Base-by-base conservation (phyloP, 1,140 invertebrate genomes). In the Philopotamus ludificatus region DNA sequence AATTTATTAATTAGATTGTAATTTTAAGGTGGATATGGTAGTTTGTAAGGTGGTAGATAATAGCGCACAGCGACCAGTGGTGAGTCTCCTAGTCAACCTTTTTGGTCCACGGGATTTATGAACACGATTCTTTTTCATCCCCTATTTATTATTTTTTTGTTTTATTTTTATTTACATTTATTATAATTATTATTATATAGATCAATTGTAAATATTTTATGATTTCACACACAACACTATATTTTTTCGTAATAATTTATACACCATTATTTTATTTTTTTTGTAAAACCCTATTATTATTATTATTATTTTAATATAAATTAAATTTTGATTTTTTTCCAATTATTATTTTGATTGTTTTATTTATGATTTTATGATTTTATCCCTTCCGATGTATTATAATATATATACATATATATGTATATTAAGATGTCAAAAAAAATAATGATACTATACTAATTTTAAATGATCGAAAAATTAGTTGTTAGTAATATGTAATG, bases 51-150 rank as follows among this genome's bases (percentile, higher is more conserved):
- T 59, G 65, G 58, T 68, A 68, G 55, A 59, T 39, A 22, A 49
- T 64, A 70, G 68, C 64, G 64, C 68, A 70, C 68, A 67, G 68
- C 64, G 68, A 66, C 63, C 65, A 70, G 68, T 65, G 68, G 68
- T 70, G 68, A 70, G 68, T 70, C 62, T 64, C 68, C 68, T 70
- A 70, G 68, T 70, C 68, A 70, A 65, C 63, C 67, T 59, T 65
- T 64, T 66, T 66, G 68, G 68, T 69, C 67, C 63, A 49, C 63
- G 67, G 63, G 59, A 66, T 63, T 66, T 60, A 34, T 70, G 64
- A 66, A 70, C 63, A 70, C 68, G 39, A 63, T 58, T 70, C 25
- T 63, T 54, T 58, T 23, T 50, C 59, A 65, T 69, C 25, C 58
- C 54, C 60, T 63, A 41, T 57, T 21, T 65, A 55, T 45, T 65